A percentile compares a stretch with the other conserved stretches of the same genome.
Evolutionary conservation across 2,888 invertebrate species (phyloP).

Genomic region (Trichopoda pennipes): DNA sequence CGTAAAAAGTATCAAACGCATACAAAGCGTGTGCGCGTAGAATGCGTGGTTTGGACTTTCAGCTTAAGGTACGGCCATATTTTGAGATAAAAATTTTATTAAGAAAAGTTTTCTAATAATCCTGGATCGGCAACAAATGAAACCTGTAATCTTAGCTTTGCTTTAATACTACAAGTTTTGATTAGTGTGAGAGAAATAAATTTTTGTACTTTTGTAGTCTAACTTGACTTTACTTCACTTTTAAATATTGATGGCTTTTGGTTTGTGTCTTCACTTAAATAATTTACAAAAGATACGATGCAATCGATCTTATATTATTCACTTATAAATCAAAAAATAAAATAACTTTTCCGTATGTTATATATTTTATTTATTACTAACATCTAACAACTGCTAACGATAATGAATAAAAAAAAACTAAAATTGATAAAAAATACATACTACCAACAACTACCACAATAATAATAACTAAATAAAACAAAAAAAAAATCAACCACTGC

Average conservation of each 20-base stretch:
- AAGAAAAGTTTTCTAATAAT: no score
- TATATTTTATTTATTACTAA: slow-evolving; percentile 63
- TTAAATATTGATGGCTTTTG: slow-evolving; percentile 8
- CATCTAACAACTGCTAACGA: slow-evolving; percentile 61
- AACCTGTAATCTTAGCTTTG: no score
- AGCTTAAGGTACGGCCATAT: no score
- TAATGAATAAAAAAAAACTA: slow-evolving; percentile 48
- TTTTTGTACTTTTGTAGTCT: no score
- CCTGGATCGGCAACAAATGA: no score
- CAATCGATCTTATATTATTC: slow-evolving; percentile 27
- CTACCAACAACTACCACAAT: slow-evolving; percentile 58
- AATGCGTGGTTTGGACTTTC: no score
- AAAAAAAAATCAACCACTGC: slow-evolving; percentile 56
- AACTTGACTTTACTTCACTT: no score
- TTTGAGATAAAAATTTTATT: no score
- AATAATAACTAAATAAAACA: slow-evolving; percentile 14
- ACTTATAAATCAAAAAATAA: slow-evolving; percentile 45
- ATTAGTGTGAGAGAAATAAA: no score
- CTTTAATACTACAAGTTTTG: no score
- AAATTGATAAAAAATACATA: slow-evolving; percentile 12
- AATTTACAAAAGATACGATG: not conserved
- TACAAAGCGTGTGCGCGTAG: no score
- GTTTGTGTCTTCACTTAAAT: slow-evolving; percentile 43
- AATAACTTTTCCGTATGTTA: slow-evolving; percentile 58
- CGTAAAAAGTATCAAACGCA: no score